Percentiles rank a stretch among this genome's conserved stretches.
Conservation (phyloP, 2,888 invertebrate species). For the Hyles lineata region DNA sequence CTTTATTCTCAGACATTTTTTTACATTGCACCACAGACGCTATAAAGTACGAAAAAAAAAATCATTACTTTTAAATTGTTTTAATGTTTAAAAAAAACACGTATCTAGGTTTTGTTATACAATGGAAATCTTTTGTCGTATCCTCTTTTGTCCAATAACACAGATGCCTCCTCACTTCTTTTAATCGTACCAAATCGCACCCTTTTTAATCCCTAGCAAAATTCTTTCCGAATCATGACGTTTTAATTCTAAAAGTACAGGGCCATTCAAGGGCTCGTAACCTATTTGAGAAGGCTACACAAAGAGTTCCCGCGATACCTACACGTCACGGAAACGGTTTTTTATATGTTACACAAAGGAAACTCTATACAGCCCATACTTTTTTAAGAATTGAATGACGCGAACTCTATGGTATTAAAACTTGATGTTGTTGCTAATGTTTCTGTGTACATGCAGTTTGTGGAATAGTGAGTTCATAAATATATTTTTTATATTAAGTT, state of each 20-base stretch:
- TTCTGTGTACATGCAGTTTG: neutral
- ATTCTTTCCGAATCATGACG: slow-evolving; percentile 33
- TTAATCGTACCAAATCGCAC: neutral
- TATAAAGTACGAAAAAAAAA: too few relatives aligned
- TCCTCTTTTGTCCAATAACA: too few relatives aligned
- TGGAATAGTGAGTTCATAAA: too few relatives aligned
- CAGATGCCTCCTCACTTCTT: neutral
- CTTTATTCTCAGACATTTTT: too few relatives aligned
- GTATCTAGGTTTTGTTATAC: too few relatives aligned
- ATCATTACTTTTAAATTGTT: too few relatives aligned
- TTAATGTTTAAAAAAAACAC: too few relatives aligned
- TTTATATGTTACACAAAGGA: slow-evolving; percentile 1
- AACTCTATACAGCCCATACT: slow-evolving; percentile 1
- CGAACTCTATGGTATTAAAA: neutral
- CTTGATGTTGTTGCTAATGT: neutral
- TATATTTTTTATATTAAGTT: too few relatives aligned
- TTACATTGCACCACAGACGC: too few relatives aligned
- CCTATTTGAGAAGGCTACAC: slow-evolving; percentile 27
- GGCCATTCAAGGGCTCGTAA: slow-evolving; percentile 23
- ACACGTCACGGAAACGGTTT: slow-evolving; percentile 11
- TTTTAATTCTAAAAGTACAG: slow-evolving; percentile 37
- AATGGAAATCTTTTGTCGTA: too few relatives aligned
- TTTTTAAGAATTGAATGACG: slow-evolving; percentile 3
- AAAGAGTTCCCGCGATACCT: slow-evolving; percentile 29
- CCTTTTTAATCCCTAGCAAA: neutral